Conservation (phyloP, 2,797 vertebrate genomes). For the Sciurus carolinensis region DNA sequence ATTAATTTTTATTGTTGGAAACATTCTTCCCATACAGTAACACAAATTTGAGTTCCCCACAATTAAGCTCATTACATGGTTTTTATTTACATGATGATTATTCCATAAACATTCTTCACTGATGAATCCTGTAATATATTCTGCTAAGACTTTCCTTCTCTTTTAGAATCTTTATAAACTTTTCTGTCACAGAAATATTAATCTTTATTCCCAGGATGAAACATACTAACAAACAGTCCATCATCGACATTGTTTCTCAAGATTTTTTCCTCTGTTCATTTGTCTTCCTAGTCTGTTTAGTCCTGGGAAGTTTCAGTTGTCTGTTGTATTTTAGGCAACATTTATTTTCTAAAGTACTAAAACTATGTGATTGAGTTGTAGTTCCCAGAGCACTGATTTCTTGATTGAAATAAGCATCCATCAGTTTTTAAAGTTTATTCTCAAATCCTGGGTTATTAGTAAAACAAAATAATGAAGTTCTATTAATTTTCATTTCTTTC, state of each 20-base stretch:
- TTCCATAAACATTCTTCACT: neutral
- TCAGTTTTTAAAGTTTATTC: slow-evolving; percentile 10
- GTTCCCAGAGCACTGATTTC: neutral
- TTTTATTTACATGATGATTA: neutral
- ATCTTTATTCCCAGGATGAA: neutral
- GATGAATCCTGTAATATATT: neutral
- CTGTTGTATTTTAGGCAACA: neutral
- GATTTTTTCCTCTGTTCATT: neutral
- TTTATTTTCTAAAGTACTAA: neutral
- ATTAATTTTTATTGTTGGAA: slow-evolving; percentile 11
- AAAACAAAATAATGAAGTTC: neutral
- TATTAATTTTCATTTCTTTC: neutral
- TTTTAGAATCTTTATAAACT: neutral
- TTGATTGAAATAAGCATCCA: neutral
- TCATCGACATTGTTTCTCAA: neutral
- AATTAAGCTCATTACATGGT: neutral
- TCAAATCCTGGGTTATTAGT: neutral
- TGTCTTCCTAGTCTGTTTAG: neutral
- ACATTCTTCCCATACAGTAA: neutral
- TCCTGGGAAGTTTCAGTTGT: neutral
- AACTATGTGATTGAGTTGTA: neutral
- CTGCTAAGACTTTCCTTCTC: neutral
- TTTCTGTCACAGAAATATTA: neutral
- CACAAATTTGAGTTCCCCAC: neutral
- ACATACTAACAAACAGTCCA: neutral